Conservation (phyloP, 2,797 vertebrate genomes). For the Bucorvus abyssinicus region DNA sequence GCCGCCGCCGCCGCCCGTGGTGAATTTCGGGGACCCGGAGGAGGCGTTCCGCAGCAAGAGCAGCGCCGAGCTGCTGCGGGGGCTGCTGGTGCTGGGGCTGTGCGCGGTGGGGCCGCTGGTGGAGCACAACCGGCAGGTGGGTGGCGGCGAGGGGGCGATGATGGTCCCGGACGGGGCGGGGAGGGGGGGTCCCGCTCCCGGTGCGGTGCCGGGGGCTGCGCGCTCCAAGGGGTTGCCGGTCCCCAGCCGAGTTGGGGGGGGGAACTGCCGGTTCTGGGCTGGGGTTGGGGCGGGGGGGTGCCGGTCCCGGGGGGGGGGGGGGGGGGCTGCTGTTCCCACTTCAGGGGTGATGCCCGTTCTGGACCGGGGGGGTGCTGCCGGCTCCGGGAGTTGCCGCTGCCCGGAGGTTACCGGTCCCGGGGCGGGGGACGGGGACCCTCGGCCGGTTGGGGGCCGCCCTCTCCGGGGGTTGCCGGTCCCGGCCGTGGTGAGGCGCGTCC, state of each 20-base stretch:
- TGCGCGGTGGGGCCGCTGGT: constrained; percentile 85
- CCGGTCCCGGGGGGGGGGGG: not conserved
- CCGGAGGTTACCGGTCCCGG: no score
- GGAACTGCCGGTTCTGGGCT: no score
- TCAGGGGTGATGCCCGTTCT: not conserved
- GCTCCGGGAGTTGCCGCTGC: not conserved
- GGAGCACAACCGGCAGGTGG: constrained; percentile 81
- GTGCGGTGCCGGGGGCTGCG: not conserved
- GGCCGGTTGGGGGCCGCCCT: no score
- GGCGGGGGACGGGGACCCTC: no score
- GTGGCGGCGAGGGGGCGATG: not conserved
- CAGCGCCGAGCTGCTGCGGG: constrained; percentile 84
- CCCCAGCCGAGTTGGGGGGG: no score
- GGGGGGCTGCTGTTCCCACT: no score
- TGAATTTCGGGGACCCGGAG: constrained; percentile 82
- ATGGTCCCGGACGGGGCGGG: not conserved
- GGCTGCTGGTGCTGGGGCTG: constrained; percentile 87
- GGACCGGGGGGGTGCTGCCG: not conserved
- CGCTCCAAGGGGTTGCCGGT: not conserved
- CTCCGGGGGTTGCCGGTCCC: not conserved
- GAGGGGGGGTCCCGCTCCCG: no score
- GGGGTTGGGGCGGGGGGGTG: no score
- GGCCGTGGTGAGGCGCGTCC: no score
- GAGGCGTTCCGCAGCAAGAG: constrained; percentile 89
- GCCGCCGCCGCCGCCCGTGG: constrained; percentile 13